These are phyloP conservation scores for Plebejus melissa DNA, from an alignment of 2,888 invertebrate genomes.

Conservation along the genomic window DNA sequence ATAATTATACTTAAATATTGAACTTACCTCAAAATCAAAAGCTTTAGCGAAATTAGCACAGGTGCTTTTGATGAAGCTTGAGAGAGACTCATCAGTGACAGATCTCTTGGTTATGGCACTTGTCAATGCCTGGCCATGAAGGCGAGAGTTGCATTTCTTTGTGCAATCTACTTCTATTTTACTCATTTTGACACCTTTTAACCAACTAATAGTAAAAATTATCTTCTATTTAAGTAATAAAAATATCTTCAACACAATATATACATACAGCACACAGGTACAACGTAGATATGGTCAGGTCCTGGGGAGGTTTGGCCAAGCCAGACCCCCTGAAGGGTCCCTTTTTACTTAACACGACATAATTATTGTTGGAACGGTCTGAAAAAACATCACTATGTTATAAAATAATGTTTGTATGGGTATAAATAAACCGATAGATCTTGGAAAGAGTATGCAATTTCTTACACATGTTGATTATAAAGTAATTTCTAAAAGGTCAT, in stretches of 20 bases:
- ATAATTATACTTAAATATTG: background rate
- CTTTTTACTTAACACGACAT: slow-evolving; percentile 57
- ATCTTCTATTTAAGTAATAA: slow-evolving; percentile 8
- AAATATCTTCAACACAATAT: slow-evolving; percentile 24
- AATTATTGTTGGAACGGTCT: slow-evolving; percentile 54
- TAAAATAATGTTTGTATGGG: slow-evolving; percentile 2
- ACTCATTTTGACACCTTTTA: slow-evolving; percentile 54
- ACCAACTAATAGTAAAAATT: background rate
- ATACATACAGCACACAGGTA: slow-evolving; percentile 37
- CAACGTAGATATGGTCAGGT: slow-evolving; percentile 36
- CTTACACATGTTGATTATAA: background rate
- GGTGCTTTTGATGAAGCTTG: slow-evolving; percentile 76
- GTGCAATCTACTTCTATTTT: slow-evolving; percentile 79
- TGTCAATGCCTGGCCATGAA: slow-evolving; percentile 80
- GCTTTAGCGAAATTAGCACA: slow-evolving; percentile 81
- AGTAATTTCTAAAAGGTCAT: background rate
- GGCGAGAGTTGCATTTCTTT: slow-evolving; percentile 75
- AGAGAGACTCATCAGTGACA: slow-evolving; percentile 78
- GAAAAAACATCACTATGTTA: slow-evolving; percentile 41
- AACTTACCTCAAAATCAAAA: slow-evolving; percentile 76
- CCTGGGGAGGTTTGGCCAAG: slow-evolving; percentile 36
- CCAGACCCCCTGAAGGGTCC: slow-evolving; percentile 58
- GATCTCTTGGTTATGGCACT: slow-evolving; percentile 82
- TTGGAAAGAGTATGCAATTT: no score
- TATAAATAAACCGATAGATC: slow-evolving; percentile 19